Conservation (phyloP, 2,888 invertebrate species). For the Tenodera sinensis region DNA sequence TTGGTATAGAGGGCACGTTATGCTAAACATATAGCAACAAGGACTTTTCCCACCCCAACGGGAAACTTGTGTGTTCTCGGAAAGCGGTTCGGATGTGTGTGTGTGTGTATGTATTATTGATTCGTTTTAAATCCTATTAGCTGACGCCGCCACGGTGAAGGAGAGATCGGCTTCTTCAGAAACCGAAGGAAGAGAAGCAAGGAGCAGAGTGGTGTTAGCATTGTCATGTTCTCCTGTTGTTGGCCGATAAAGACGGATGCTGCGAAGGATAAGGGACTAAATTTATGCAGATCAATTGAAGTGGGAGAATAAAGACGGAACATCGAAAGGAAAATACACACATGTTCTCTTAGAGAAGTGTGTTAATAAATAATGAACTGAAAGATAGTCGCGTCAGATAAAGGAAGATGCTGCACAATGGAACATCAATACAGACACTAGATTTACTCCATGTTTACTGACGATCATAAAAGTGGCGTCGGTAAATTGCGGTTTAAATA, state of each 20-base stretch:
- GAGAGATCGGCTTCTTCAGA: neutral
- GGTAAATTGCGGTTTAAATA: no score
- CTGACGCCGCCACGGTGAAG: conserved; percentile 14
- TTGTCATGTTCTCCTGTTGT: conserved; percentile 10
- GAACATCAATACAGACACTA: no score
- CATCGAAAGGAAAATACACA: neutral
- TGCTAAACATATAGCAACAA: neutral
- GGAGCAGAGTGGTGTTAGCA: neutral
- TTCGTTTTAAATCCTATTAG: conserved; percentile 31
- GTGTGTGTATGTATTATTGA: conserved; percentile 32
- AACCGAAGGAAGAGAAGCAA: neutral
- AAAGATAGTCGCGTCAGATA: neutral
- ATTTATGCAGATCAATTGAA: conserved; percentile 15
- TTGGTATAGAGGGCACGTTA: neutral
- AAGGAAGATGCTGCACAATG: neutral
- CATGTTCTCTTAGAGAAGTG: conserved; percentile 7
- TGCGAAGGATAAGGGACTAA: neutral
- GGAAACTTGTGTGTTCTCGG: neutral
- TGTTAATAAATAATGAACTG: neutral
- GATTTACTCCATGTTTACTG: no score
- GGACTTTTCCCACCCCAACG: neutral
- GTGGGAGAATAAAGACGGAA: neutral
- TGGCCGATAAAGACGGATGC: neutral
- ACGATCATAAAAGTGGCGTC: no score
- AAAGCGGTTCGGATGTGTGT: neutral